Evolutionary conservation across 53 echinoderm and acorn worm species (phyloP).

Genomic region (Hippasteria phrygiana): DNA sequence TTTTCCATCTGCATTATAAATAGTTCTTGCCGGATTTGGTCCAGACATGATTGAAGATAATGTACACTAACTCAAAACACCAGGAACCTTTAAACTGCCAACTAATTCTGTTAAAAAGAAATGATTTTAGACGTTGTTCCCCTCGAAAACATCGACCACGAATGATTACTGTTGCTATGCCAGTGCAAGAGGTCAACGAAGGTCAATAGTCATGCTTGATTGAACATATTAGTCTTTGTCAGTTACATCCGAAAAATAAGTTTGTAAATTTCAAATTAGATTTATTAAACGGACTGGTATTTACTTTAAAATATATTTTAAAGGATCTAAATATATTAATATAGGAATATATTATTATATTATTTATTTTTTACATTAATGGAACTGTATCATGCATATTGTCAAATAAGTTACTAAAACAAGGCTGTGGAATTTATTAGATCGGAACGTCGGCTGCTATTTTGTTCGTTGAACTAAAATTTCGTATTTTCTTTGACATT

Average conservation of each 20-base stretch:
- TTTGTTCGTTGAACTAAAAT: background rate
- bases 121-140: background rate
- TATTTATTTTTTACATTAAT: too few species aligned
- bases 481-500: background rate
- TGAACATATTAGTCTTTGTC: constrained; percentile 14
- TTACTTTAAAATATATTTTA: background rate
- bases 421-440: constrained; percentile 3
- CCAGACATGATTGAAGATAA: constrained; percentile 27
- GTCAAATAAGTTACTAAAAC: background rate
- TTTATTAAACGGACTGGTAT: too few species aligned
- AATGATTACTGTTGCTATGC: constrained; percentile 72
- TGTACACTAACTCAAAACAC: background rate
- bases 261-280: background rate
- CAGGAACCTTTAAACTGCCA: background rate
- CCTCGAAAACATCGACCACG: background rate
- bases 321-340: background rate
- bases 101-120: background rate
- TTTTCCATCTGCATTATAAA: constrained; percentile 92
- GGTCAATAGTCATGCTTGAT: constrained; percentile 33
- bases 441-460: constrained; percentile 29
- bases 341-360: too few species aligned
- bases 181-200: background rate
- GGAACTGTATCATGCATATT: background rate
- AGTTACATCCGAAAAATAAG: background rate
- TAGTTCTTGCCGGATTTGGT: constrained; percentile 73